Base-by-base conservation (phyloP, 2,113 vertebrate genomes). In the Scolopax mira region DNA sequence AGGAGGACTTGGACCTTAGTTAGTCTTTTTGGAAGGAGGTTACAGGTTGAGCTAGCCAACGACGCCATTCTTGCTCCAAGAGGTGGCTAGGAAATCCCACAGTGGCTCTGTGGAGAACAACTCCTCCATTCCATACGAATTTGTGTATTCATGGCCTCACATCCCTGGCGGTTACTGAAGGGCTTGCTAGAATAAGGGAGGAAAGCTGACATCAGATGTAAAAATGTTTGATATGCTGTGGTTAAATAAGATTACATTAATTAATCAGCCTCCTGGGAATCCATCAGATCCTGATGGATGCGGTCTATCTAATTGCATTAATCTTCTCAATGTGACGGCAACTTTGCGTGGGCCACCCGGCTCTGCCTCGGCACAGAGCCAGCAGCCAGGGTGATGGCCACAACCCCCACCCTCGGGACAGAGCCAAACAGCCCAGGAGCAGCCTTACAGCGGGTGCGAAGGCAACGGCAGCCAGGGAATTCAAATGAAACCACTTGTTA, bases 231-330 rank as follows among this genome's bases (percentile, higher is more conserved):
- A 84, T 84, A 71, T 22, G n/a, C 54, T 67, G 69, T 71, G 64
- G 81, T 93, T 89, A 79, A 94, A 92, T 87, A 84, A 81, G 86
- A 78, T 90, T 84, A 65, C 73, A 30, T 84, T 90, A 96, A 96
- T 95, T 93, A 93, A 89, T 86, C 57, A 71, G 55, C 69, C 80
- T 67, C 88, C 75, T 39, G 86, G 86, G 94, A 86, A 86, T 62
- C 33, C 2, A 8, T 28, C 5, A 55, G 85, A 37, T 42, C 90
- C 83, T 66, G 57, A 64, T 0, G 9, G 72, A 90, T 60, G 89
- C 0, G 6, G 78, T 84, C 72, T 93, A 46, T 30, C 51, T 72
- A 67, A 31, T 52, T 35, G 11, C 89, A 79, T 88, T 27, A 62
- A 89, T 83, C 75, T 62, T 73, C 75, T 42, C 88, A 5, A 4